Conservation (phyloP, 2,113 vertebrate genomes). For the Oreochromis tanganicae region DNA sequence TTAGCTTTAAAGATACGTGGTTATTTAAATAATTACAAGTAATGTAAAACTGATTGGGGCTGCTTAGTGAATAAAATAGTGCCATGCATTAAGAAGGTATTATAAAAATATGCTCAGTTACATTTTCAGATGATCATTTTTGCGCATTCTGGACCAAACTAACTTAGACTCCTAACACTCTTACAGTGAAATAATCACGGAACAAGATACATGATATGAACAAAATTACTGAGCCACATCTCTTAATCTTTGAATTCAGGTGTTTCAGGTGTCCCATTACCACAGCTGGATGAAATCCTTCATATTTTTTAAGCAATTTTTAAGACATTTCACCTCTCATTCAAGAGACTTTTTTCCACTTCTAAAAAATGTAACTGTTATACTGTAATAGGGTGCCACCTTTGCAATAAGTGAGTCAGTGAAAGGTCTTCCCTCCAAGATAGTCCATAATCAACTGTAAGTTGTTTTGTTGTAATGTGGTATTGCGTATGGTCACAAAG, state of each 20-base stretch:
- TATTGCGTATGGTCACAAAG: background rate
- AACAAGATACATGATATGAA: background rate
- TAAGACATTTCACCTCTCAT: background rate
- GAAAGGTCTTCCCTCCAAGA: background rate
- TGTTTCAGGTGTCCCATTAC: background rate
- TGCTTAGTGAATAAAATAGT: background rate
- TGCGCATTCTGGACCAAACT: conserved; percentile 28
- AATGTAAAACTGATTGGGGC: background rate
- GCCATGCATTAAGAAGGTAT: background rate
- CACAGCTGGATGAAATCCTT: background rate
- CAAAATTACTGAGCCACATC: background rate
- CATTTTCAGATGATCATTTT: background rate
- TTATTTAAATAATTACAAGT: background rate
- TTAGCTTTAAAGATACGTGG: conserved; percentile 13
- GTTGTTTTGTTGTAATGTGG: background rate
- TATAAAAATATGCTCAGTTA: background rate
- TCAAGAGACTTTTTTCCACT: background rate
- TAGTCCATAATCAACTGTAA: background rate
- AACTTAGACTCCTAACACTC: conserved; percentile 1
- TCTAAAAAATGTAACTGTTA: background rate
- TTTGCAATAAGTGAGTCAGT: background rate
- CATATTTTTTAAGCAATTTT: background rate
- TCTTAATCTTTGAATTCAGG: background rate
- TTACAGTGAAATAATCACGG: background rate
- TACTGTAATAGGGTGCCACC: background rate